Conservation (phyloP, 2,888 invertebrate species). For the Drosophila meridionalis region DNA sequence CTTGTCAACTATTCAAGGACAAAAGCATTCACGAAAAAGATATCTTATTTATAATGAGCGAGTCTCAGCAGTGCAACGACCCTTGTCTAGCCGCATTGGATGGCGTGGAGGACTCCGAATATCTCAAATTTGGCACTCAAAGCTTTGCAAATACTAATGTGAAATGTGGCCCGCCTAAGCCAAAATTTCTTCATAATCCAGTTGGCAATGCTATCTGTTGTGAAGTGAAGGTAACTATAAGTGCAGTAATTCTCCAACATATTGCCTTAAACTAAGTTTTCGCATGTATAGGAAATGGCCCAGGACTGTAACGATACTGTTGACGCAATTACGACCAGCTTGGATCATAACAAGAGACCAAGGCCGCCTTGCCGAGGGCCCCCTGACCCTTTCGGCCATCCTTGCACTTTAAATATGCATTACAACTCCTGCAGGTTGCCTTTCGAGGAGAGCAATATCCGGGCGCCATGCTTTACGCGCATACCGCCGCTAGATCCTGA, state of each 20-base stretch:
- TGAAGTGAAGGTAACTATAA: slow-evolving; percentile 57
- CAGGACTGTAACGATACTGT: slow-evolving; percentile 45
- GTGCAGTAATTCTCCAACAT: background rate
- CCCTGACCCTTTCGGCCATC: background rate
- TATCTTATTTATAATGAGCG: slow-evolving; percentile 73
- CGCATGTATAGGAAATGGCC: slow-evolving; percentile 47
- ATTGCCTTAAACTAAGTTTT: background rate
- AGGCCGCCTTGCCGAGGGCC: slow-evolving; percentile 15
- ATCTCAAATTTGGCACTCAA: slow-evolving; percentile 70
- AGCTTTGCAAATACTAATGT: slow-evolving; percentile 54
- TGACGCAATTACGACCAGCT: slow-evolving; percentile 2
- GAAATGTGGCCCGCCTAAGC: slow-evolving; percentile 34
- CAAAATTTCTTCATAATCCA: slow-evolving; percentile 45
- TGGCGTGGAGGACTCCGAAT: slow-evolving; percentile 40
- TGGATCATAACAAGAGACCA: background rate
- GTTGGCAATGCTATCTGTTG: slow-evolving; percentile 48
- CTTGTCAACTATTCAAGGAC: slow-evolving; percentile 48
- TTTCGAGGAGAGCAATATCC: background rate
- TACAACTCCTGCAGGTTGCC: background rate
- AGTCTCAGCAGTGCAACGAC: slow-evolving; percentile 54
- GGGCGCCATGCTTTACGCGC: slow-evolving; percentile 18
- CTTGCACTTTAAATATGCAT: background rate
- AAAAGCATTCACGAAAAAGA: slow-evolving; percentile 71
- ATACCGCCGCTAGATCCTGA: slow-evolving; percentile 6
- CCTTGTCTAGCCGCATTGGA: slow-evolving; percentile 44